Evolutionary conservation across 2,888 invertebrate species (phyloP).

Genomic region (Ctenicera cuprea): DNA sequence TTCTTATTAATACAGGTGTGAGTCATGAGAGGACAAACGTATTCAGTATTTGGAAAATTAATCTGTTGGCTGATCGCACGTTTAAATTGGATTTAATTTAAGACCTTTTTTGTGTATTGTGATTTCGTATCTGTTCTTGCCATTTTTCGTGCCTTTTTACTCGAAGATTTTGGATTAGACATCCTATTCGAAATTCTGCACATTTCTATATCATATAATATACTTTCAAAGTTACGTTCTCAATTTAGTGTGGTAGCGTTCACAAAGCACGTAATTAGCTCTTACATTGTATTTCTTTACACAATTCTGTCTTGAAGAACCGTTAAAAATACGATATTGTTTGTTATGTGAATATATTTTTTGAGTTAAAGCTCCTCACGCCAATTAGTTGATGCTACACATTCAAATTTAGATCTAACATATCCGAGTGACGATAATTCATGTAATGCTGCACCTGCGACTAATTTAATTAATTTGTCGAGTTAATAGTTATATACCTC

Average conservation of each 20-base stretch:
- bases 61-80: slow-evolving; percentile 10
- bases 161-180: background rate
- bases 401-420: slow-evolving; percentile 4
- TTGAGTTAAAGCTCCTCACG: background rate
- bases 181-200: background rate
- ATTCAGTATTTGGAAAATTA: slow-evolving; percentile 19
- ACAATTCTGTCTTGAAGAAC: slow-evolving; percentile 24
- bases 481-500: background rate
- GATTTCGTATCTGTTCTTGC: background rate
- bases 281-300: slow-evolving; percentile 20
- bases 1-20: slow-evolving; percentile 33
- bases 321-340: slow-evolving; percentile 27
- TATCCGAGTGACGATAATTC: background rate
- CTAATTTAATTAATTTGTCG: slow-evolving; percentile 10
- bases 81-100: slow-evolving; percentile 28
- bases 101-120: slow-evolving; percentile 5
- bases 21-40: slow-evolving; percentile 27
- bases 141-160: background rate
- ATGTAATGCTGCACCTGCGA: slow-evolving; percentile 16
- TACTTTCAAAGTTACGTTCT: background rate
- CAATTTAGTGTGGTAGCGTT: slow-evolving; percentile 21
- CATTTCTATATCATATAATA: no score
- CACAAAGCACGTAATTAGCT: slow-evolving; percentile 11
- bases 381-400: background rate
- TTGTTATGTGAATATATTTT: slow-evolving; percentile 18